Evolutionary conservation across 1,140 invertebrate species (phyloP).

Genomic region (Oncopodura yosiiana): DNA sequence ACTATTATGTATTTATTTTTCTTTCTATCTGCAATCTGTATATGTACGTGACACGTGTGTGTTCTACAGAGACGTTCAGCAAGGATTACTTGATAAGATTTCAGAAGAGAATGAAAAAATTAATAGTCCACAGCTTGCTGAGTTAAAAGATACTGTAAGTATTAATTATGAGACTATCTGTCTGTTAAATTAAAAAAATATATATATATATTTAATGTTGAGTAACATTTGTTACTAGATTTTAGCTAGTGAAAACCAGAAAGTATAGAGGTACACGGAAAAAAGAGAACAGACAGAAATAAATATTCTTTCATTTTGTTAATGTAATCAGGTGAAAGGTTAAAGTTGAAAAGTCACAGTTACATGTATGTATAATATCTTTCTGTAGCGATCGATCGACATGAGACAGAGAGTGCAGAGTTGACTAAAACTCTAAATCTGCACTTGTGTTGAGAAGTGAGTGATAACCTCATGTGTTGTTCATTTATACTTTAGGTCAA

Average conservation of each 20-base stretch:
- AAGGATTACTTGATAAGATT: slow-evolving; percentile 10
- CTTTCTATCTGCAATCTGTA: too few relatives aligned
- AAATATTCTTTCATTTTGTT: background rate
- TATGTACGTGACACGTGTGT: too few relatives aligned
- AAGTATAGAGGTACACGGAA: background rate
- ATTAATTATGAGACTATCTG: background rate
- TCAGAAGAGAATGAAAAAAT: slow-evolving; percentile 10
- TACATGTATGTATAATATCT: too few relatives aligned
- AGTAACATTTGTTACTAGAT: background rate
- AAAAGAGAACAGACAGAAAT: background rate
- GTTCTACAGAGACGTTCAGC: slow-evolving; percentile 8
- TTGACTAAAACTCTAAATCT: too few relatives aligned
- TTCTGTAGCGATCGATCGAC: too few relatives aligned
- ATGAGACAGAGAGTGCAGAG: too few relatives aligned
- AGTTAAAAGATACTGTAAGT: slow-evolving; percentile 15
- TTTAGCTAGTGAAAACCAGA: background rate
- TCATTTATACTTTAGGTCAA: too few relatives aligned
- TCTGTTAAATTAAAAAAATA: background rate
- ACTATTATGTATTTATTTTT: background rate
- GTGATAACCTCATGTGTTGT: too few relatives aligned
- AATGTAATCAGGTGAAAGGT: background rate
- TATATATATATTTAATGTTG: background rate
- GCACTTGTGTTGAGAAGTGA: too few relatives aligned
- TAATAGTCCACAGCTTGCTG: slow-evolving; percentile 10
- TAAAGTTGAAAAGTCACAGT: background rate